phyloP scores from a whole-genome alignment of 1,140 invertebrate genomes.

The Paramacrobiotus metropolitanus region DNA sequence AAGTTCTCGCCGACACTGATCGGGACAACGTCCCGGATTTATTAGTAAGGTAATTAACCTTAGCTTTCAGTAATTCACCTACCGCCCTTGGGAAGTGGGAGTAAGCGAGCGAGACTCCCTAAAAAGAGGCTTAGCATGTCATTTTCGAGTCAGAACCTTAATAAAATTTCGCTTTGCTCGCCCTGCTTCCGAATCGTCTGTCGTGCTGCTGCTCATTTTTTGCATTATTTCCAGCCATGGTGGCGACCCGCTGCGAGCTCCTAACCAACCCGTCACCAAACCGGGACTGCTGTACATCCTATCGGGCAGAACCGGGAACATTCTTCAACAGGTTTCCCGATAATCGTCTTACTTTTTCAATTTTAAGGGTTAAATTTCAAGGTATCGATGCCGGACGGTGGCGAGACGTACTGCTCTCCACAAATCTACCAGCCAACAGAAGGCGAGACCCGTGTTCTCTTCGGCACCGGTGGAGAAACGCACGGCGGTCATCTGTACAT shows the following conservation, averaged over 20 bases:
- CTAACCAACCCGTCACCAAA: slow-evolving; percentile 16
- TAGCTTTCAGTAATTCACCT: no score
- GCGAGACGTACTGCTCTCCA: slow-evolving; percentile 46
- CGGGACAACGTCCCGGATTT: slow-evolving; percentile 44
- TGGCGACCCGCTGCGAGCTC: slow-evolving; percentile 28
- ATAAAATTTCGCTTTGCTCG: no score
- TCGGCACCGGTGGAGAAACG: slow-evolving; percentile 48
- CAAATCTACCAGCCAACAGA: slow-evolving; percentile 26
- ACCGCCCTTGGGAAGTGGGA: no score
- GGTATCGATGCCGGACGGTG: slow-evolving; percentile 37
- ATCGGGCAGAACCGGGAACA: slow-evolving; percentile 34
- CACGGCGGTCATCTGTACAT: slow-evolving; percentile 41
- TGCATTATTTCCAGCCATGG: no score
- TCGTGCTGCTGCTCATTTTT: no score
- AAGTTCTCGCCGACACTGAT: slow-evolving; percentile 43
- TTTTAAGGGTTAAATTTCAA: no score
- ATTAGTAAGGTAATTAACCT: no score
- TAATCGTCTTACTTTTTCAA: no score
- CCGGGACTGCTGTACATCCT: not conserved
- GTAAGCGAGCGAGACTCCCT: no score
- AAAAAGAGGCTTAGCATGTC: no score
- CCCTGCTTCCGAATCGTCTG: no score
- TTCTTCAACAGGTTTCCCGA: slow-evolving; percentile 34
- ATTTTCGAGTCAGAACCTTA: no score
- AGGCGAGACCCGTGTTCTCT: slow-evolving; percentile 31